Evolutionary conservation across 2,888 invertebrate species (phyloP).

Genomic region (Melieria omissa): DNA sequence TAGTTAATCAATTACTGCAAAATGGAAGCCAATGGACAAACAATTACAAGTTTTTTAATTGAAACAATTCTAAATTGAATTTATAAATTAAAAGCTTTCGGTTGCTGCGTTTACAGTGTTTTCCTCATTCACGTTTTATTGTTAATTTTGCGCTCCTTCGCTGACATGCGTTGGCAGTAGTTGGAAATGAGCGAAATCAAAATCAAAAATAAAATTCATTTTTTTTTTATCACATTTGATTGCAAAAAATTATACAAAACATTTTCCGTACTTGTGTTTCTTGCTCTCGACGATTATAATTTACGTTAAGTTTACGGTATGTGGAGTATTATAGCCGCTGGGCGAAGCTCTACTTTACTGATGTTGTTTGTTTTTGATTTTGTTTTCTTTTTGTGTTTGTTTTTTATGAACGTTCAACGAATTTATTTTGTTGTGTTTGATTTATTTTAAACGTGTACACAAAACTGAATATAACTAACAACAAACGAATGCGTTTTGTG

Average conservation of each 20-base stretch:
- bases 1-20: conserved; percentile 2
- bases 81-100: conserved; percentile 21
- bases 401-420: no score
- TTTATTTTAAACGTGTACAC: no score
- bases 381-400: no score
- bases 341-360: no score
- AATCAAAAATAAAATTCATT: conserved; percentile 24
- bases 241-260: no score
- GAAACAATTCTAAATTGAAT: conserved; percentile 8
- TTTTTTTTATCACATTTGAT: not conserved
- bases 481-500: no score
- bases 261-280: no score
- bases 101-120: conserved; percentile 6
- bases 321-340: conserved; percentile 5
- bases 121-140: not conserved
- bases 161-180: not conserved
- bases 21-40: conserved; percentile 49
- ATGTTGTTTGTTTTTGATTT: no score
- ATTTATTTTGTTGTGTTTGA: no score
- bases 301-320: conserved; percentile 25
- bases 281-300: no score
- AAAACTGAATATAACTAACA: no score
- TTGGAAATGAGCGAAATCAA: not conserved
- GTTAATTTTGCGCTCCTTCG: not conserved
- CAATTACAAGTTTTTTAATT: conserved; percentile 19